Evolutionary conservation across 2,888 invertebrate species (phyloP), one percentile per base, ranked within the genome.

Genomic region (Dexiosoma caninum): DNA sequence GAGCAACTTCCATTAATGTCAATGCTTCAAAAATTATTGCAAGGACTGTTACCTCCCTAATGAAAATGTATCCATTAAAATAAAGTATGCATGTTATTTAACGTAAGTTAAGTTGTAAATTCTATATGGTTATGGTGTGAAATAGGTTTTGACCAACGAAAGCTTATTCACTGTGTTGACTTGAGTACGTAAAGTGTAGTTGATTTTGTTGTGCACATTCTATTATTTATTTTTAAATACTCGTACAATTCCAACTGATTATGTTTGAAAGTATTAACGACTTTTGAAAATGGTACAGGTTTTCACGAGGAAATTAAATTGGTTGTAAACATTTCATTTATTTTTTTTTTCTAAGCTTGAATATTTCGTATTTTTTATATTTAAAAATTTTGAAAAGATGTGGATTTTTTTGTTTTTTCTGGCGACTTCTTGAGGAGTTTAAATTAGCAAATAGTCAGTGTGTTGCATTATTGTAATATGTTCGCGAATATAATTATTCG

Each of bases 111-210:
- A 80, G 80, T 80, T 80, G 80, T 80, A 80, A 80, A 80, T 80
- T 80, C 76, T 80, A 76, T 51, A 76, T 80, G 80, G 80, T 71
- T 76, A 75, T 64, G 75, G 81, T 78, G 81, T 82, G 71, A 82
- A 82, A 82, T 82, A 76, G 30, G 66, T 78, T 78, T 76, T 75
- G 46, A 46, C 46, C 69, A 70, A 53, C 46, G 53, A 9, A 37
- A 32, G 64, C 44, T 59, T 55, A 49, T 66, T 30, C 59, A 23
- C 27, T 59, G 27, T 37, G 64, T 37, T 16, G 30, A 67, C 19
- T 42, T 5, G 27, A 3, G 27, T 27, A 5, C 4, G 27, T 27
- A 5, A 27, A 27, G 27, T 27, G 27, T 27, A 27, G 6, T 27
- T 27, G 27, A 6, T 27, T 3, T 9, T 37, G 51, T 49, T 60